A percentile compares a stretch with the other conserved stretches of the same genome.
These are phyloP conservation scores for Oligia fasciuncula DNA, from an alignment of 2,888 invertebrate species.

Conservation along the genomic window DNA sequence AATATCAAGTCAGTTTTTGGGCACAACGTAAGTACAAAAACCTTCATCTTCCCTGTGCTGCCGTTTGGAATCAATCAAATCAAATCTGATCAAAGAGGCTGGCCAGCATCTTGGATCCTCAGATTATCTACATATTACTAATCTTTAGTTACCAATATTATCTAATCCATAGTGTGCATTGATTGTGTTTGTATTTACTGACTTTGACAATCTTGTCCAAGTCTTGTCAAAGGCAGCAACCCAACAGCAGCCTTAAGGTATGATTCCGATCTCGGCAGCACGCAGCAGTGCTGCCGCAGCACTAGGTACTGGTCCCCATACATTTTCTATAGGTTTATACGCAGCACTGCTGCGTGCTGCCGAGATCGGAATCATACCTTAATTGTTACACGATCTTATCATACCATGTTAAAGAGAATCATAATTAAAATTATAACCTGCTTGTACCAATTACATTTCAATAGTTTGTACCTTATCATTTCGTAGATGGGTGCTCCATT, in stretches of 20 bases:
- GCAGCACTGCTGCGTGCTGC: too few relatives aligned
- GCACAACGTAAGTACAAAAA: conserved; percentile 34
- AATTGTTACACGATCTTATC: background rate
- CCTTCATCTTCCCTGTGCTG: background rate
- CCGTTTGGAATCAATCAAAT: background rate
- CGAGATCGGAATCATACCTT: too few relatives aligned
- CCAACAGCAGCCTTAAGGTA: background rate
- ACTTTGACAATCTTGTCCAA: too few relatives aligned
- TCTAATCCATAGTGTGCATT: background rate
- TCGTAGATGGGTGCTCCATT: background rate
- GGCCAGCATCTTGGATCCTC: background rate
- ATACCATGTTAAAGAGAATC: background rate
- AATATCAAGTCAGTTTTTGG: conserved; percentile 45
- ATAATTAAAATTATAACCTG: background rate
- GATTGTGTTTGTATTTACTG: background rate
- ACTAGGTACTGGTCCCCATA: too few relatives aligned
- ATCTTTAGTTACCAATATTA: background rate
- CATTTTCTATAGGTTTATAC: too few relatives aligned
- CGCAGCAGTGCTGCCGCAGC: too few relatives aligned
- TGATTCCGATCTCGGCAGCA: too few relatives aligned
- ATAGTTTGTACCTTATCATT: background rate
- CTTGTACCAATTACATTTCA: background rate
- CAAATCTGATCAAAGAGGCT: background rate
- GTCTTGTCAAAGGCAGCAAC: background rate
- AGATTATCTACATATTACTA: background rate